phyloP scores from a whole-genome alignment of 1,140 invertebrate species.

The Acromyrmex echinatior region DNA sequence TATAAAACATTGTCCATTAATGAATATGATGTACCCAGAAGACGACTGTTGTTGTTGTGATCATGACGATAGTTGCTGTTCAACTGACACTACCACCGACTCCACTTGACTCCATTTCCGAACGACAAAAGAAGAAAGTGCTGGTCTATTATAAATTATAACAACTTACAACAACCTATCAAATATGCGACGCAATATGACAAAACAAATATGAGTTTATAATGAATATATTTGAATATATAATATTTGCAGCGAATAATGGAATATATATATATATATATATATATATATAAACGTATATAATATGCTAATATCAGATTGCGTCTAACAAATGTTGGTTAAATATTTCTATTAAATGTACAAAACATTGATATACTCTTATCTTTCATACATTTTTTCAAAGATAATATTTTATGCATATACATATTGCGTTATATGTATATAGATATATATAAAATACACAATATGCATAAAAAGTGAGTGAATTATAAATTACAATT shows the following conservation, averaged over 20 bases:
- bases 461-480: not conserved
- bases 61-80: too few species aligned
- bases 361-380: not conserved
- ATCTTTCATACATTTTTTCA: not conserved
- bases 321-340: not conserved
- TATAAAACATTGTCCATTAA: not conserved
- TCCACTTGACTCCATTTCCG: too few species aligned
- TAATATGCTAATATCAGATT: not conserved
- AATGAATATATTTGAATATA: constrained; percentile 27
- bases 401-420: not conserved
- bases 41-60: constrained; percentile 12
- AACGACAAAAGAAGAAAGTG: not conserved
- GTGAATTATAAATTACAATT: not conserved
- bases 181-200: not conserved
- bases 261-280: not conserved
- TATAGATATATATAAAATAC: too few species aligned
- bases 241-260: constrained; percentile 2
- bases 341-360: constrained; percentile 11
- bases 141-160: not conserved
- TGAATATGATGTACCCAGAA: not conserved
- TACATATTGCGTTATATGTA: too few species aligned
- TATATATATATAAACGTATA: constrained; percentile 13
- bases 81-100: too few species aligned
- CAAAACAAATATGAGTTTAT: not conserved
- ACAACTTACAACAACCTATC: not conserved